Evolutionary conservation across 2,888 invertebrate species (phyloP).

Genomic region (Polia nebulosa): DNA sequence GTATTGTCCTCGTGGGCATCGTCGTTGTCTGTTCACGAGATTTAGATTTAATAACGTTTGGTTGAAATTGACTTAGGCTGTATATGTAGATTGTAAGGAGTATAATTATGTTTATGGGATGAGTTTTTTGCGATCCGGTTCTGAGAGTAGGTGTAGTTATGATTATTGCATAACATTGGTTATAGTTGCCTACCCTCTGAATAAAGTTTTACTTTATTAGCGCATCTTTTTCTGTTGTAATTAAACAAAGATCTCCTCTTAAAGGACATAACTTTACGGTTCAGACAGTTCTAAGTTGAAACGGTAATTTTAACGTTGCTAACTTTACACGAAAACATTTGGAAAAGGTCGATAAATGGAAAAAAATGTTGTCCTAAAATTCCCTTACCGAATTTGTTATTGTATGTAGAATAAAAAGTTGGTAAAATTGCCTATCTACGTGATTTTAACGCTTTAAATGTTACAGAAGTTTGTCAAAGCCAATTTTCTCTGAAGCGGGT

Average conservation of each 20-base stretch:
- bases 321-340: constrained; percentile 17
- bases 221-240: neutral
- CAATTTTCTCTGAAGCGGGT: constrained; percentile 54
- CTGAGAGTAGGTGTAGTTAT: too few species aligned
- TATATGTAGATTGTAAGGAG: neutral
- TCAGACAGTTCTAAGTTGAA: neutral
- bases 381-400: constrained; percentile 42
- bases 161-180: too few species aligned
- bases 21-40: constrained; percentile 69
- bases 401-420: constrained; percentile 51
- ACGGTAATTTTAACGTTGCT: constrained; percentile 1
- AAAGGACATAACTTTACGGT: neutral
- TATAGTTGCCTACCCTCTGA: too few species aligned
- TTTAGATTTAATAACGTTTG: constrained; percentile 72
- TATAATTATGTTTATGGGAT: too few species aligned
- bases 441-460: constrained; percentile 53
- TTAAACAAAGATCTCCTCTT: neutral
- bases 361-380: constrained; percentile 46
- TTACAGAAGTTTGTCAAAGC: constrained; percentile 54
- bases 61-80: constrained; percentile 23
- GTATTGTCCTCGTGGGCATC: constrained; percentile 71
- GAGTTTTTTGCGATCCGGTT: too few species aligned
- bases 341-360: constrained; percentile 14
- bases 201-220: neutral
- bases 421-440: constrained; percentile 50